Percentiles rank a stretch among this genome's conserved stretches.
Evolutionary conservation across 1,140 invertebrate species (phyloP).

Genomic region (Neodiprion virginianus): DNA sequence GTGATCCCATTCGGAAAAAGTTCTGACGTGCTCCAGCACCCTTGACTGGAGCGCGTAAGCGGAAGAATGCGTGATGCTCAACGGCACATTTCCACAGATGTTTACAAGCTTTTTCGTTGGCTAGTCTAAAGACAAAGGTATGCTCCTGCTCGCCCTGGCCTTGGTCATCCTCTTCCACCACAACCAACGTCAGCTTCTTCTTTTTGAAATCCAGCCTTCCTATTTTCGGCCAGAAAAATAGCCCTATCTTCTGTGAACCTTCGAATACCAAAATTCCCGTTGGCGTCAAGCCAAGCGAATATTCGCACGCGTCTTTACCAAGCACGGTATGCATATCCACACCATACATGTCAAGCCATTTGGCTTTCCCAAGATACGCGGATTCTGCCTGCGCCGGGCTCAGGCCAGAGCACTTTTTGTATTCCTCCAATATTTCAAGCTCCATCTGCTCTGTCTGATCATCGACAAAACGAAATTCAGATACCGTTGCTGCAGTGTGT

Average conservation of each 20-base stretch:
- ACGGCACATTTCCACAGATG: constrained; percentile 99
- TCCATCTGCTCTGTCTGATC: constrained; percentile 95
- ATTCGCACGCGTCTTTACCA: constrained; percentile 95
- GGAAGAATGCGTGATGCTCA: constrained; percentile 98
- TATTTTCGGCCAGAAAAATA: constrained; percentile 99
- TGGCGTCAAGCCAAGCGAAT: constrained; percentile 95
- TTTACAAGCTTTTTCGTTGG: constrained; percentile 98
- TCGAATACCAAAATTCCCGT: constrained; percentile 98
- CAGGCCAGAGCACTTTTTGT: constrained; percentile 81
- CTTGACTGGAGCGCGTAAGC: constrained; percentile 88
- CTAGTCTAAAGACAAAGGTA: constrained; percentile 81
- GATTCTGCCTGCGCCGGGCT: constrained; percentile 92
- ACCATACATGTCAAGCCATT: constrained; percentile 97
- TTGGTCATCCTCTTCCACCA: constrained; percentile 96
- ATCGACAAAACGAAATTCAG: constrained; percentile 96
- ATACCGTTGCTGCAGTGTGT: constrained; percentile 94
- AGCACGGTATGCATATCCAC: constrained; percentile 95
- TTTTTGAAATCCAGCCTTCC: constrained; percentile 94
- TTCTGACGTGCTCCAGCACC: constrained; percentile 89
- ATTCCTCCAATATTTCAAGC: constrained; percentile 89
- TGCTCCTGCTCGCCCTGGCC: constrained; percentile 88
- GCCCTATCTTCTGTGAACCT: constrained; percentile 92
- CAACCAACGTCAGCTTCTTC: constrained; percentile 93
- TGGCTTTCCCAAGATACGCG: constrained; percentile 91
- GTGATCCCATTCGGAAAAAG: constrained; percentile 96